phyloP scores from a whole-genome alignment of 2,888 invertebrate species.

The Drosophila niveifrons region DNA sequence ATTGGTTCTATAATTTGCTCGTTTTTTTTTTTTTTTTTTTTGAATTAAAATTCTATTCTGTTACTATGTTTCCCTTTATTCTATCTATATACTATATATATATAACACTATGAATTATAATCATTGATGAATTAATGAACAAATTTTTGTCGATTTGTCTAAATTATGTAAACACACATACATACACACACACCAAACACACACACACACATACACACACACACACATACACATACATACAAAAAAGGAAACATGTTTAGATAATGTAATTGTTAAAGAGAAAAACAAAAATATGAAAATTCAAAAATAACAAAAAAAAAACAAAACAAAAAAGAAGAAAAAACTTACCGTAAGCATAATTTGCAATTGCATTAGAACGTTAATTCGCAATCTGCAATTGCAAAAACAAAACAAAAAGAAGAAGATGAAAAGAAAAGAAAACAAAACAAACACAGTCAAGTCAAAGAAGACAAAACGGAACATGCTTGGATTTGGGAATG shows the following conservation, averaged over 20 bases:
- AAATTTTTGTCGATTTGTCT: conserved; percentile 42
- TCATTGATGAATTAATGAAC: conserved; percentile 28
- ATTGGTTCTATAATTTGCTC: conserved; percentile 36
- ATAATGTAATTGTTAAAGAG: conserved; percentile 59
- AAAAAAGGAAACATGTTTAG: conserved; percentile 41
- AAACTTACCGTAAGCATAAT: conserved; percentile 32
- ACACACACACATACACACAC: conserved; percentile 9
- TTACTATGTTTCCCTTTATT: conserved; percentile 5
- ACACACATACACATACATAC: conserved; percentile 21
- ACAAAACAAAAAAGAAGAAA: conserved; percentile 12
- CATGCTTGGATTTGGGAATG: too few species aligned
- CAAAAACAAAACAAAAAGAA: conserved; percentile 37
- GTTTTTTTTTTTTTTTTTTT: conserved; percentile 4
- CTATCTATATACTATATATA: too few species aligned
- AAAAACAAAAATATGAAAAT: conserved; percentile 28
- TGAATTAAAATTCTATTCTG: conserved; percentile 9
- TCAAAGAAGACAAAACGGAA: neutral
- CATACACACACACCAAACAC: conserved; percentile 15
- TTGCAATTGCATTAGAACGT: conserved; percentile 27
- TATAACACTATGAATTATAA: conserved; percentile 5
- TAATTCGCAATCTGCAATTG: conserved; percentile 1
- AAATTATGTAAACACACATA: conserved; percentile 39
- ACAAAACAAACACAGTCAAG: conserved; percentile 23
- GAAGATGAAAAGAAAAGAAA: conserved; percentile 12
- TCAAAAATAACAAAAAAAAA: conserved; percentile 26